Evolutionary conservation across 2,113 vertebrate species (phyloP), one percentile per base, ranked within the genome.

Genomic region (Larimichthys polyactis): DNA sequence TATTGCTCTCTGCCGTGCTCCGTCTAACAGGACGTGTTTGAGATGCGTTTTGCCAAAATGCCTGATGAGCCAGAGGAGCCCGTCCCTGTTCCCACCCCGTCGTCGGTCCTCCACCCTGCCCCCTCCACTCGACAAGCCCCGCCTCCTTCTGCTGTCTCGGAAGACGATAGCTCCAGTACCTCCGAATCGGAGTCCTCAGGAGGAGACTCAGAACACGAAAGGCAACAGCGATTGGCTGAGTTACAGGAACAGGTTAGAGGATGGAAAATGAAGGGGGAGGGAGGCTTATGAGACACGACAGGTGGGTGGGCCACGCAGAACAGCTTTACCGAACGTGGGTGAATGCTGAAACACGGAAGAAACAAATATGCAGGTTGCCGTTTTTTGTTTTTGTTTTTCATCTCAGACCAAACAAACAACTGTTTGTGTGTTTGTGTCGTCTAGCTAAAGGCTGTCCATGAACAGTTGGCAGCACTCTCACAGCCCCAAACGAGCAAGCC

Each of bases 31-130:
- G 97, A 99, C 29, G 97, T 99, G 19, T 99, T 99, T 19, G 97
- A 98, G 93, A 99, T 98, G 97, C 96, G 97, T 52, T 98, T 98
- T 0, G 97, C 97, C 79, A 99, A 98, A 91, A 97, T 98, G 96
- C 98, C 98, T 0, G 98, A 99, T 44, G 97, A 99, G 44, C 96
- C 96, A 0, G 96, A 97, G 89, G 97, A 97, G 1, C 81, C 79
- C 2, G 82, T 93, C 10, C 92, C 95, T 0, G 95, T 95, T 63
- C 96, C 96, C 0, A 94, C 96, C 27, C 97, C 96, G 2, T 97
- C 97, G 0, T 96, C 95, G 0, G 96, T 90, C 19, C 95, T 96
- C 82, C 93, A 91, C 89, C 79, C 91, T 29, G 85, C 90, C 77
- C 91, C 95, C 95, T 16, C 96, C 95, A 0, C 94, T 94, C 3